Base-by-base conservation (phyloP, 2,113 vertebrate genomes). In the Capreolus pygargus region DNA sequence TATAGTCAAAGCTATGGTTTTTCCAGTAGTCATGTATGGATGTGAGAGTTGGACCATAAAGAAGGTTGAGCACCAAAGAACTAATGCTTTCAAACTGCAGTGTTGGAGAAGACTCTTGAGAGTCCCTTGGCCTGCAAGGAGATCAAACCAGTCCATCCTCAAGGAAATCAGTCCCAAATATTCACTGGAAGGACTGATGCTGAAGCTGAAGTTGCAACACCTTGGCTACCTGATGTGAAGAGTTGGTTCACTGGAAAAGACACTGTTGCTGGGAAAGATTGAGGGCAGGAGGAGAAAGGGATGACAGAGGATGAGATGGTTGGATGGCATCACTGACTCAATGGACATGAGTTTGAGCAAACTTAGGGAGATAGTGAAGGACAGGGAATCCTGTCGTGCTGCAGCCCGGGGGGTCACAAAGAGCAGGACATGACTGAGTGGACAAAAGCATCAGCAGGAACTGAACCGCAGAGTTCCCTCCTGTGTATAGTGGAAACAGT, bases 401-500 rank as follows among this genome's bases (percentile, higher is more conserved):
- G 5, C n/a, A 70, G 2, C 23, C 21, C 67, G 23, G 0, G 5
- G 10, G 19, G n/a, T 70, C 19, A 39, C 67, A 70, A 70, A 39
- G 67, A 23, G n/a, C 39, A 12, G 67, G 67, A 39, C n/a, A 70
- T 11, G 23, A 23, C 67, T 70, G 67, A 70, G 67, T 13, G 47
- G 3, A 50, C 47, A 50, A 50, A 30, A 61, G 13, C 5, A 70
- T n/a, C 12, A 36, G 50, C 9, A 55, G 54, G 70, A 61, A 12
- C 45, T n/a, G 47, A 33, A 76, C 43, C 19, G 45, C 45, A 28
- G 54, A 17, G 3, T 25, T 57, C 23, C 33, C 50, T 47, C 7
- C 0, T 12, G 36, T 54, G 11, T 54, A 3, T 74, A 47, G 33
- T 8, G 7, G 36, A 9, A 16, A 12, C 30, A 4, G 4, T 33